A percentile compares a stretch with the other conserved stretches of the same genome.
Conservation (phyloP, 2,113 vertebrate species). For the Hemichromis elongatus region DNA sequence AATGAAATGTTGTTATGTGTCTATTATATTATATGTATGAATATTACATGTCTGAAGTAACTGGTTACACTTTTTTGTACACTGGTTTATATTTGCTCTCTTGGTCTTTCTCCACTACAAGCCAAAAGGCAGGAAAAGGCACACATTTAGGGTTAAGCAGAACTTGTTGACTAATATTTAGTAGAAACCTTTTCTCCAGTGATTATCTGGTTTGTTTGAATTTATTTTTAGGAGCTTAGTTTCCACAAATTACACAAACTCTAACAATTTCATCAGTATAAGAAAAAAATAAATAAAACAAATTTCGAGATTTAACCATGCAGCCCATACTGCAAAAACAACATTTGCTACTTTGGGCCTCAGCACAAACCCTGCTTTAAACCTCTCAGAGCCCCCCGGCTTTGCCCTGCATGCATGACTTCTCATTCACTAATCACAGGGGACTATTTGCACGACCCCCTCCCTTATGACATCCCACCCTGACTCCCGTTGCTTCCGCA, state of each 20-base stretch:
- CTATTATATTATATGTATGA: neutral
- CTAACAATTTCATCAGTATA: neutral
- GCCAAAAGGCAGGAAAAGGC: neutral
- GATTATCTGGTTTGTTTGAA: neutral
- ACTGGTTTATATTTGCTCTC: neutral
- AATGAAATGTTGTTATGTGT: neutral
- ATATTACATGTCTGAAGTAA: neutral
- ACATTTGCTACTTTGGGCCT: neutral
- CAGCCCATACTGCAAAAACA: neutral
- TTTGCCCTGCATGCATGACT: slow-evolving; percentile 62
- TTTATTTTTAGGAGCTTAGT: neutral
- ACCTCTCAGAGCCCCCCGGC: slow-evolving; percentile 33
- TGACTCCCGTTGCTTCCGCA: slow-evolving; percentile 28
- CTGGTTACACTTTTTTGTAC: neutral
- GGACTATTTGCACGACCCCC: neutral
- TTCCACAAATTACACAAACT: neutral
- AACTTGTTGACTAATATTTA: neutral
- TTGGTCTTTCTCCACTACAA: neutral
- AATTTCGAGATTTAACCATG: neutral
- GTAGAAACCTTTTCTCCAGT: neutral
- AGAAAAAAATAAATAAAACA: neutral
- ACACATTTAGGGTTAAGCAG: neutral
- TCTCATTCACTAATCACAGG: slow-evolving; percentile 52
- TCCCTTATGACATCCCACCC: neutral
- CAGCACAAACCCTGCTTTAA: slow-evolving; percentile 30